Evolutionary conservation across 2,888 invertebrate genomes (phyloP), one percentile per base, ranked within the genome.

Genomic region (Buathra laborator): DNA sequence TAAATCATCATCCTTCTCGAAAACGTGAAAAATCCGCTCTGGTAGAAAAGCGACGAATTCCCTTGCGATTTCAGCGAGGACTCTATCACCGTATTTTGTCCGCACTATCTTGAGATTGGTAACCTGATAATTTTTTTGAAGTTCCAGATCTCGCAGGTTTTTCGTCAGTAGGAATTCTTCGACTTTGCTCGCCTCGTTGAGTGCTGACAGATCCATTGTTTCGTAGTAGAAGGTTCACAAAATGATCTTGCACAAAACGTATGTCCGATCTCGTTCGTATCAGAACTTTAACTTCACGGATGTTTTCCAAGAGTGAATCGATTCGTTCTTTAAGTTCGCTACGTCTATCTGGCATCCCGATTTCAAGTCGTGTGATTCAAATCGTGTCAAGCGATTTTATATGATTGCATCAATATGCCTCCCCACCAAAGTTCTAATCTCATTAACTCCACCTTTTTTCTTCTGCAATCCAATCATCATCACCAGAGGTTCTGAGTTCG

Each of bases 131-230:
- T 53, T n/a, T 16, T 6, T 3, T n/a, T 53, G 16, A 9, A 53
- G 2, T 16, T 53, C 7, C 19, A 70, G 14, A 3, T 70, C 68
- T 48, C n/a, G 24, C 51, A 70, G 29, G 51, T 51, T 51, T 48
- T n/a, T 70, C 29, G 68, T 14, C 19, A 48, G 68, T 12, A 70
- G 68, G 14, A 19, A 70, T 19, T 48, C 51, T 5, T 24, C 19
- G 3, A 29, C n/a, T 32, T 51, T 70, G 14, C 14, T n/a, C 24
- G 32, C 24, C 48, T 48, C 48, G 10, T 48, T 68, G 68, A 68
- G 16, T 68, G 9, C n/a, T 2, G 68, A 24, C 5, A 48, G 29
- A 44, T 46, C 46, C 68, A 68, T 46, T n/a, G 14, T 44, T 43
- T 7, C 12, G 1, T 0, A 14, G n/a, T 51, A n/a, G 51, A 16